These are phyloP conservation scores for Prenolepis imparis DNA, from an alignment of 2,888 invertebrate species.

Conservation along the genomic window DNA sequence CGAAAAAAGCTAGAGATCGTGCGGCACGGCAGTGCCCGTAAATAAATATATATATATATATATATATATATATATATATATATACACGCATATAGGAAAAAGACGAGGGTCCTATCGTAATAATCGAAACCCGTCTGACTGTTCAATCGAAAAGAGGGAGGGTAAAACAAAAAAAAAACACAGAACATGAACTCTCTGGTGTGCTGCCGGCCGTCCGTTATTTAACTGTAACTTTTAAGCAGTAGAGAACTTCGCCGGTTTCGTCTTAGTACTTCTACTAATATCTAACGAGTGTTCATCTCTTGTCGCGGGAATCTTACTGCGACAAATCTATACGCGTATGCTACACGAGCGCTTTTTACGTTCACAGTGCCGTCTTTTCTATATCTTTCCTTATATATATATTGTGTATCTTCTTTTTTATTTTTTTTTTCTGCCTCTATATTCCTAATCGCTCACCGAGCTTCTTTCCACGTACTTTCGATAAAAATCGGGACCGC, in stretches of 20 bases:
- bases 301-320: constrained; percentile 44
- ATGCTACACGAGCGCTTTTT: constrained; percentile 69
- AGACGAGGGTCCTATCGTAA: constrained; percentile 60
- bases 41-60: not conserved
- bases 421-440: not conserved
- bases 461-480: constrained; percentile 33
- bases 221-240: constrained; percentile 75
- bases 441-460: not conserved
- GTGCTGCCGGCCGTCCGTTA: constrained; percentile 66
- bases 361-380: constrained; percentile 26
- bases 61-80: not conserved
- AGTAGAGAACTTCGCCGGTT: constrained; percentile 74
- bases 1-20: constrained; percentile 64
- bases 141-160: constrained; percentile 26
- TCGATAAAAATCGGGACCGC: constrained; percentile 48
- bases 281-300: constrained; percentile 71
- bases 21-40: constrained; percentile 63
- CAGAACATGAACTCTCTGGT: constrained; percentile 31
- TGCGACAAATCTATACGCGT: constrained; percentile 48
- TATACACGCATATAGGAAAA: not conserved
- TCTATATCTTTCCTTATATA: constrained; percentile 30
- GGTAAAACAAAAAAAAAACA: not conserved
- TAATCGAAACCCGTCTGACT: constrained; percentile 56
- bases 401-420: not conserved
- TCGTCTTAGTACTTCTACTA: constrained; percentile 73